A percentile compares a stretch with the other conserved stretches of the same genome.
Evolutionary conservation across 1,140 invertebrate species (phyloP).

Genomic region (Drosophila burlai): DNA sequence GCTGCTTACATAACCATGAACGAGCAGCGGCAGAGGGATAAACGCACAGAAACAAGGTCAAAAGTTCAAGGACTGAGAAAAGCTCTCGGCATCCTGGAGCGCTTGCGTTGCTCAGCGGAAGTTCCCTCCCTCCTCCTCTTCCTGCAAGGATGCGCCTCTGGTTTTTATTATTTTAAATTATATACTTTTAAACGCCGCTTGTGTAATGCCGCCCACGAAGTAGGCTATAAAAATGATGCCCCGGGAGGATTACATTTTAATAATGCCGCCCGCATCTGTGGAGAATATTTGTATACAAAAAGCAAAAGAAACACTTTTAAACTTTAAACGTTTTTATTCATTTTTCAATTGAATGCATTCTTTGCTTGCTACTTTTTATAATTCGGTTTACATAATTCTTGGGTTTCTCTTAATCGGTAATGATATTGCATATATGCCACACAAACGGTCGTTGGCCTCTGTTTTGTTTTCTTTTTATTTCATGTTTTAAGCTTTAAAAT

Average conservation of each 20-base stretch:
- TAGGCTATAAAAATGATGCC: slow-evolving; percentile 47
- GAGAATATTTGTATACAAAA: not conserved
- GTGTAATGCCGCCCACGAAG: slow-evolving; percentile 40
- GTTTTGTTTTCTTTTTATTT: slow-evolving; percentile 16
- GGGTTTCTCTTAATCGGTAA: slow-evolving; percentile 55
- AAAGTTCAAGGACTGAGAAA: slow-evolving; percentile 78
- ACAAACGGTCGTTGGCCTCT: slow-evolving; percentile 57
- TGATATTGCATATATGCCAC: slow-evolving; percentile 83
- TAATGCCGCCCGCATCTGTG: not conserved
- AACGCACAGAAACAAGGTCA: slow-evolving; percentile 67
- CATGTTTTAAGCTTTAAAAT: slow-evolving; percentile 55
- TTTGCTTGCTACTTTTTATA: slow-evolving; percentile 30
- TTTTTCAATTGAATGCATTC: slow-evolving; percentile 63
- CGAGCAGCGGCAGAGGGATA: not conserved
- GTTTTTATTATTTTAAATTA: slow-evolving; percentile 61
- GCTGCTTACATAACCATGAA: slow-evolving; percentile 56
- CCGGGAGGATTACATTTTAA: slow-evolving; percentile 1
- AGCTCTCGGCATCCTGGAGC: slow-evolving; percentile 52
- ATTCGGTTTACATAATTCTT: slow-evolving; percentile 52
- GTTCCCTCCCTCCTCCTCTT: slow-evolving; percentile 18
- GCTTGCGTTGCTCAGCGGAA: slow-evolving; percentile 52
- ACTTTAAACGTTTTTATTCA: slow-evolving; percentile 59
- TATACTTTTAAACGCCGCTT: slow-evolving; percentile 25
- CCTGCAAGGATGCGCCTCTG: slow-evolving; percentile 12
- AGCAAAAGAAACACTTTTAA: not conserved